Base-by-base conservation (phyloP, 2,113 vertebrate species). In the Plecturocebus donacophilus region DNA sequence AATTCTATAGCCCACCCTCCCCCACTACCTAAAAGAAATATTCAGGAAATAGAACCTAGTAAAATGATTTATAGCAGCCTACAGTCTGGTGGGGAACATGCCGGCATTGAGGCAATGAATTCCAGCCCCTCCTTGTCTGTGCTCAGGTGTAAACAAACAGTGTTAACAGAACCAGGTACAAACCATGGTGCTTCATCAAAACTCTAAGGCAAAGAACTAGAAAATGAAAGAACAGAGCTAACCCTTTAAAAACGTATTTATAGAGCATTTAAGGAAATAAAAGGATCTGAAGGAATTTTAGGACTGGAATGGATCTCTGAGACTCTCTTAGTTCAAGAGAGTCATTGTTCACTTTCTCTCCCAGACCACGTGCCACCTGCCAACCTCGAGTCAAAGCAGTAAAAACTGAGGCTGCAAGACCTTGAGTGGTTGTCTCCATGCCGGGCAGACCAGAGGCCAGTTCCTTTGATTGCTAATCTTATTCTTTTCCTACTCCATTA, bases 61-160 rank as follows among this genome's bases (percentile, higher is more conserved):
- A 98, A 98, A 98, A 98, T 98, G 98, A 99, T 99, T 99, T 99
- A 99, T 97, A 98, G 96, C 86, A 98, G 97, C 56, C 97, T 95
- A 96, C 96, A 97, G 97, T 98, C 96, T 96, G 91, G 98, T 95
- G 94, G 97, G 97, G 98, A 98, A 97, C 97, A 97, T 96, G 97
- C 98, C 61, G 89, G 96, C 23, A 68, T 80, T 66, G 97, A 98
- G 95, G 93, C 96, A 98, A 80, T 93, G 96, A 98, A 98, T 98
- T 98, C 97, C 38, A 32, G 84, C 97, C 97, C 96, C 97, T 94
- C 93, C 97, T 96, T 81, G 91, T 96, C 98, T 97, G 87, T 75
- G 90, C 98, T 98, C 97, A 98, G 98, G 98, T 99, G 97, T 98
- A 98, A 97, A 96, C 96, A 98, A 97, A 96, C 95, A 95, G 97